Conservation (phyloP, 2,888 invertebrate species). For the Acleris literana region DNA sequence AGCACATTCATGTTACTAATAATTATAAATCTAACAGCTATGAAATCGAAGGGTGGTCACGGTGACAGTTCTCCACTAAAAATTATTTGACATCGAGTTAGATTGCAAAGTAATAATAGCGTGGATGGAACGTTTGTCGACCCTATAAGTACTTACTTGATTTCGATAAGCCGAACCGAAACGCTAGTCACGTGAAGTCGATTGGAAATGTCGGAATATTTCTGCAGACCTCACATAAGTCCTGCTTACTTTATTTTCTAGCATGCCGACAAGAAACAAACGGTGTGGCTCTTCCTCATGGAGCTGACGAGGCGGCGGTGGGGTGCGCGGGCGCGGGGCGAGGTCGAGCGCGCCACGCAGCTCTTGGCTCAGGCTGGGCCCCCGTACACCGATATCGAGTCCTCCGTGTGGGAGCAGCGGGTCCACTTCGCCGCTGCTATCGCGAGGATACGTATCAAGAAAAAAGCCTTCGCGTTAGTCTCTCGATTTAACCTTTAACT, state of each 20-base stretch:
- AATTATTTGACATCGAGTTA: too few species aligned
- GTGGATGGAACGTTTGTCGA: too few species aligned
- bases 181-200: too few species aligned
- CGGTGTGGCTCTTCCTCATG: constrained; percentile 87
- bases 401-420: constrained; percentile 85
- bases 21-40: too few species aligned
- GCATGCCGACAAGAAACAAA: constrained; percentile 60
- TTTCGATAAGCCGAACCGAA: too few species aligned
- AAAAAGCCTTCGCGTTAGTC: constrained; percentile 85
- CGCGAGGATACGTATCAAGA: constrained; percentile 89
- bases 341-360: constrained; percentile 56
- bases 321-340: constrained; percentile 64
- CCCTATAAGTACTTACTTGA: too few species aligned
- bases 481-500: background rate
- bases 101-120: too few species aligned
- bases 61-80: too few species aligned
- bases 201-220: too few species aligned
- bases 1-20: too few species aligned
- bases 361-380: constrained; percentile 61
- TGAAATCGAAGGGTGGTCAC: too few species aligned
- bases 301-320: constrained; percentile 87
- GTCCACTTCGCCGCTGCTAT: constrained; percentile 90
- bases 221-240: too few species aligned
- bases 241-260: constrained; percentile 39
- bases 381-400: constrained; percentile 83